Evolutionary conservation across 2,888 invertebrate genomes (phyloP), one percentile per base, ranked within the genome.

Genomic region (Mimas tiliae): DNA sequence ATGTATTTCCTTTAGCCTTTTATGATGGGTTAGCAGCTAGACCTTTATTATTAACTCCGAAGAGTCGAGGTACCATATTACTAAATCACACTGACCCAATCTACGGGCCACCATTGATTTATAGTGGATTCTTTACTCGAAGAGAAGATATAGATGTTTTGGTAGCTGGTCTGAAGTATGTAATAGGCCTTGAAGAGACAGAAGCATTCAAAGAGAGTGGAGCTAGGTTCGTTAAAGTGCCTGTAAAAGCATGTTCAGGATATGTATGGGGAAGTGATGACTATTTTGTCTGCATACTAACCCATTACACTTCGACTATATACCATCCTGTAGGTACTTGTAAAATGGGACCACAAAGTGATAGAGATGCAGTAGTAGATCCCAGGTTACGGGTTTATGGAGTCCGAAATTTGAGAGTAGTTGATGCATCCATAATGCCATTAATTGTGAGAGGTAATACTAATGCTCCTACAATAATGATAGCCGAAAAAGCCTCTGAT

Each of bases 401-500:
- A 0, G 91, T 96, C 6, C 85, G 90, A 47, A 92, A 94, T 21
- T 82, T 96, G 42, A 89, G 96, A 75, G 96, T 96, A 0, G 93
- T 96, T 14, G 96, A 96, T 78, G 94, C 95, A 0, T 96, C 96
- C 0, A 94, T 96, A 21, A 96, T 96, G 95, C 96, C 96, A 0
- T 83, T 86, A 33, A 94, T 95, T 70, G 90, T 95, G 0, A 85
- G 94, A 78, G 97, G 96, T 6, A 98, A 98, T 84, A 97, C 97
- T 0, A 97, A 98, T 83, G 97, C 96, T 0, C 97, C 97, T 0
- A 95, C 95, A 0, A 96, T 98, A 14, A 98, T 98, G 97, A 97
- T 98, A 65, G 98, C 95, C 0, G 98, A 98, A 81, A 97, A 97
- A 75, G 96, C 95, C 0, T 94, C 96, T 0, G 97, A 98, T 85